Evolutionary conservation across 2,797 vertebrate genomes (phyloP), one percentile per base, ranked within the genome.

Genomic region (Sardinella longiceps): DNA sequence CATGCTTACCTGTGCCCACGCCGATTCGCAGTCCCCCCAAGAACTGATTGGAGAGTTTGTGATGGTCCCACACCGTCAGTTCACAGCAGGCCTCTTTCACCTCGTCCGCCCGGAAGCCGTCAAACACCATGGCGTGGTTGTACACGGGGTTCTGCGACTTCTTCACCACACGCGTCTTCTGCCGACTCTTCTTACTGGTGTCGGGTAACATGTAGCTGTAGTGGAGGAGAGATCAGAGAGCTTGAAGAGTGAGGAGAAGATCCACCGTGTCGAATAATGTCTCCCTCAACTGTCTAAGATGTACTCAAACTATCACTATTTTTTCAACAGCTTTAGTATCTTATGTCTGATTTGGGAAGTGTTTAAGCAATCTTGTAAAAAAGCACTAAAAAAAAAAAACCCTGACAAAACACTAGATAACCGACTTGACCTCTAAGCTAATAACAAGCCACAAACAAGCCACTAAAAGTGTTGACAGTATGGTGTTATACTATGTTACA

Each of bases 41-140:
- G 85, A 92, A 92, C 88, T 92, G 91, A 86, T 92, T 92, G 84
- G 89, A 84, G 43, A 92, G 88, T 12, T 82, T 89, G 85, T 90
- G 90, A 82, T 88, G 88, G 82, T 92, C 90, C 91, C 91, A 92
- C 37, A 91, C 83, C 1, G 89, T 87, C 81, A 92, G 84, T 83
- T 92, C 91, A 7, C 90, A 91, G 86, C 89, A 92, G 63, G 90
- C 91, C 83, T 92, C 91, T 3, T 51, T 80, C 74, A 90, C 86
- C 81, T 92, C 91, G 1, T 85, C 88, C 2, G 46, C 15, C 48
- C 81, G 85, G 82, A 92, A 91, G 15, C 91, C 91, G 20, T 92
- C 90, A 43, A 92, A 92, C 80, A 92, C 91, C 91, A 92, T 92
- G 43, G 89, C 88, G 53, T 92, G 91, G 86, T 92, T 92, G 58